Base-by-base conservation (phyloP, 2,797 vertebrate genomes). In the Anguilla megastoma region DNA sequence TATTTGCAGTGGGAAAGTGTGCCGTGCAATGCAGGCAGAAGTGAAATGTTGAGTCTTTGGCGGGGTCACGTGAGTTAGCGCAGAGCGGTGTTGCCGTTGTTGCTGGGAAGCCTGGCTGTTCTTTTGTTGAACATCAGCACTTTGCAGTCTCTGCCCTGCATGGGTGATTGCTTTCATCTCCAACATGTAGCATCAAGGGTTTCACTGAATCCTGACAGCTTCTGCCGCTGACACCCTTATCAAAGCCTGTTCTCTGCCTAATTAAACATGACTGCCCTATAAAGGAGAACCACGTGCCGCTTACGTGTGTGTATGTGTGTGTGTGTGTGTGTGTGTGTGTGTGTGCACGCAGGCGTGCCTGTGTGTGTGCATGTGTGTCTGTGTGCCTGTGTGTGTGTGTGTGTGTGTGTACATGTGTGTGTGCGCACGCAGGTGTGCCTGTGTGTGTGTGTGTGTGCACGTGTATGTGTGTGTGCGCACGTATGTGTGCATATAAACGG, bases 261-360 rank as follows among this genome's bases (percentile, higher is more conserved):
- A 74, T 74, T 74, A 74, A 74, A 74, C 30, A 74, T 79, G 74
- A 41, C 74, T 36, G 74, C 74, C 10, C 69, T 21, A 79, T 7
- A 45, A 79, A 21, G 1, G 74, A 79, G 30, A 21, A 45, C 74
- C 30, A 21, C 16, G 36, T 79, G 74, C 6, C n/a, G 27, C 27
- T 21, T 66, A 10, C n/a, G 8, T 24, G 60, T 5, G 60, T 24
- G 60, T 5, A 24, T 3, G 21, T 8, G 1, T 6, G 24, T 24
- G 21, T 7, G 24, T 66, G 60, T n/a, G 60, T n/a, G 1, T 24
- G 24, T n/a, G 21, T 63, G 8, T 56, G 54, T 36, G 36, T 36
- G 36, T 36, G 36, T 24, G 21, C 33, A 1, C 1, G 60, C 2
- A 16, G 1, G 63, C n/a, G 63, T 66, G 63, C 3, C 0, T 24